phyloP scores from a whole-genome alignment of 2,113 vertebrate genomes.

The Odocoileus virginianus region DNA sequence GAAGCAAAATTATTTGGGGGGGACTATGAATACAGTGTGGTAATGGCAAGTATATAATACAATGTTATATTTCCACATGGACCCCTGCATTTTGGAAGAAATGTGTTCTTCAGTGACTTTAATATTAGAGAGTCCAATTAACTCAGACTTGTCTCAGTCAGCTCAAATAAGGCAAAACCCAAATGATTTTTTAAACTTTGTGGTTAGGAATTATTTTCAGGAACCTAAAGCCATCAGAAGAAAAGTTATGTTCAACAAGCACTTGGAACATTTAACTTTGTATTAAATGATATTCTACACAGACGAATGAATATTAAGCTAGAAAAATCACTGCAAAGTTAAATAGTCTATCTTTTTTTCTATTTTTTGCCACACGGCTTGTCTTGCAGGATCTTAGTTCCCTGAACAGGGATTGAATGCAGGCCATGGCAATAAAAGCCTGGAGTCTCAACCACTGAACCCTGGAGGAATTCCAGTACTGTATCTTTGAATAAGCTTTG shows the following conservation, averaged over 20 bases:
- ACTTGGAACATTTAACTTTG: constrained; percentile 6
- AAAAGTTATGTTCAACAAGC: constrained; percentile 31
- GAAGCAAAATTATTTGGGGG: background rate
- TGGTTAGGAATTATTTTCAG: constrained; percentile 56
- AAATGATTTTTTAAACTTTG: constrained; percentile 52
- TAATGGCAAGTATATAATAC: background rate
- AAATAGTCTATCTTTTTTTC: background rate
- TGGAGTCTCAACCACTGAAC: background rate
- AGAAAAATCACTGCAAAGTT: background rate
- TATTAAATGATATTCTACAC: background rate
- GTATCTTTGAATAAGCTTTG: background rate
- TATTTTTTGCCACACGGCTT: background rate
- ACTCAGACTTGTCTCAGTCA: constrained; percentile 45
- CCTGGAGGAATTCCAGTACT: background rate
- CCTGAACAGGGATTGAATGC: background rate
- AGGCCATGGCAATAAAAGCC: background rate
- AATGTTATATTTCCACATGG: background rate
- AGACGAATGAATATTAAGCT: background rate
- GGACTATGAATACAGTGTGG: background rate
- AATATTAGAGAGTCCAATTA: constrained; percentile 43
- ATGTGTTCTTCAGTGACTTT: constrained; percentile 2
- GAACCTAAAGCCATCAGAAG: constrained; percentile 21
- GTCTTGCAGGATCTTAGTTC: background rate
- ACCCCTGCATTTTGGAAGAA: background rate
- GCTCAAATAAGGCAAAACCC: constrained; percentile 48